Evolutionary conservation across 1,140 invertebrate species (phyloP), one percentile per base, ranked within the genome.

Genomic region (Leptoteleia sp.): DNA sequence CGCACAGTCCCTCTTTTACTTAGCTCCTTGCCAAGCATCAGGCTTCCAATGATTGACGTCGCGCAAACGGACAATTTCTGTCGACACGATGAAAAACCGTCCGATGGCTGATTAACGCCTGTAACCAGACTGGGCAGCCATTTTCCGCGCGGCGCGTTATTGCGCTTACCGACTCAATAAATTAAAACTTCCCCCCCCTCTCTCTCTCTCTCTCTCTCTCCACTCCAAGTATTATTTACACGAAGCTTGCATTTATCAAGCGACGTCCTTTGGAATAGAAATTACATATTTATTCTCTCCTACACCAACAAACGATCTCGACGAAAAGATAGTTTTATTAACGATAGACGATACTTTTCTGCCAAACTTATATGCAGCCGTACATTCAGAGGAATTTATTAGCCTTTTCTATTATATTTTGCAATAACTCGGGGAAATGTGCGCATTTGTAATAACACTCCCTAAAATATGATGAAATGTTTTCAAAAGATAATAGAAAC

Each of bases 1-100:
- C 47, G 61, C 22, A 13, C 45, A n/a, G n/a, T n/a, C 61, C 19
- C 9, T 80, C 75, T 35, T 76, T 82, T 81, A 43, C 42, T 62
- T 43, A 40, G 37, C 29, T 37, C 12, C 17, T 47, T 40, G 54
- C 31, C 31, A 22, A 27, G 43, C 16, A n/a, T 31, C 52, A 37
- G 13, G 40, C 55, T 37, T 65, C 25, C 37, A 61, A 75, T 57
- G 33, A 59, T 75, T 75, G 61, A 59, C 52, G n/a, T n/a, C n/a
- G 59, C 0, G 48, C 13, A 15, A 40, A 42, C 43, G 27, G 15
- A 47, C 47, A 45, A 40, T 64, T 55, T 35, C 45, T 17, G 40
- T 16, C 38, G 29, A 52, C 37, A 16, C 54, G 52, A 19, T 50
- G 64, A 37, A 50, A 38, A 48, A 31, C 13, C 16, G 22, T 12